A percentile compares a stretch with the other conserved stretches of the same genome.
Evolutionary conservation across 1,140 invertebrate species (phyloP).

Genomic region (Sarcophaga bullata): DNA sequence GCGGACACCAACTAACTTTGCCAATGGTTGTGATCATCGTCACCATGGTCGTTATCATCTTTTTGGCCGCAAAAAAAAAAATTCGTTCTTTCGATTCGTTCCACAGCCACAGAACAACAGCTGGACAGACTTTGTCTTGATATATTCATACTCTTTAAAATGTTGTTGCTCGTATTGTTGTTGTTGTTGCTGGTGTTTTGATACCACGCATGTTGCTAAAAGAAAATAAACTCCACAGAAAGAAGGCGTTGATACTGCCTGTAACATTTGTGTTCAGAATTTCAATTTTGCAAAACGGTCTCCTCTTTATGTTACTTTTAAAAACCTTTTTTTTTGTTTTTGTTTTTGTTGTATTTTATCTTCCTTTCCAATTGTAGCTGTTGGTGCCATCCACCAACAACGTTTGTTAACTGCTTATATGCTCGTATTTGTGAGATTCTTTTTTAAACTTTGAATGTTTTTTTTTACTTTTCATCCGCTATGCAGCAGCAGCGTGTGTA

Average conservation of each 20-base stretch:
- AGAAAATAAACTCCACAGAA: background rate
- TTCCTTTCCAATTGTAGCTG: background rate
- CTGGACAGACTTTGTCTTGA: background rate
- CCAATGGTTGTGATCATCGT: background rate
- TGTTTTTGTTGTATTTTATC: background rate
- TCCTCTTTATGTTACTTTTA: background rate
- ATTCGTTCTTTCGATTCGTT: background rate
- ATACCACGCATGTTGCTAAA: background rate
- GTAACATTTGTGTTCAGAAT: constrained; percentile 31
- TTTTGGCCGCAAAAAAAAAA: background rate
- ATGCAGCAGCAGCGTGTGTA: background rate
- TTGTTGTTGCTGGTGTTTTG: background rate
- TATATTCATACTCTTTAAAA: constrained; percentile 4
- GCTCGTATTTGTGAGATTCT: background rate
- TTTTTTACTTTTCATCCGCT: background rate
- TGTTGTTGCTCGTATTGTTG: too few species aligned
- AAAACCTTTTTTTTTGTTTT: too few species aligned
- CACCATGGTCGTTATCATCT: background rate
- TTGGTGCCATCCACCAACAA: background rate
- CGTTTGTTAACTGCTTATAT: background rate
- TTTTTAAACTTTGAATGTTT: background rate
- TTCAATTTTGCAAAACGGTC: constrained; percentile 28
- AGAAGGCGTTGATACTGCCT: constrained; percentile 17
- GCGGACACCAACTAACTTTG: too few species aligned
- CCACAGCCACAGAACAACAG: background rate